A percentile compares a stretch with the other conserved stretches of the same genome.
phyloP scores from a whole-genome alignment of 2,888 invertebrate species.

The Plutella xylostella region DNA sequence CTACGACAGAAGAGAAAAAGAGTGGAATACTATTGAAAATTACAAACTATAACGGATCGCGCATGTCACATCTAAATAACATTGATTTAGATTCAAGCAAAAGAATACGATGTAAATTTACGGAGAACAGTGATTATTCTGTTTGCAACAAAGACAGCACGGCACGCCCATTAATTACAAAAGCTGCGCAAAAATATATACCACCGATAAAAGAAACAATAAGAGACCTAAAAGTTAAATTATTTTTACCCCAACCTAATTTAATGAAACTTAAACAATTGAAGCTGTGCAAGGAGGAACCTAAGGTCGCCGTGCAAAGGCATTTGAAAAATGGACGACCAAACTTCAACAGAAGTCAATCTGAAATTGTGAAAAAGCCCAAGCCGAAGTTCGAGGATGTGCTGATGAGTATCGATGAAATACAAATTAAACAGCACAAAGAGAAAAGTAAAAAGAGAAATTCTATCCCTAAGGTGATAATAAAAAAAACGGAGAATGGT shows the following conservation, averaged over 20 bases:
- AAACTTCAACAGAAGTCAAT: slow-evolving; percentile 19
- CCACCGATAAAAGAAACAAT: slow-evolving; percentile 52
- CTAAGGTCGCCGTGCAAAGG: slow-evolving; percentile 31
- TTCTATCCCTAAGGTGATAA: slow-evolving; percentile 57
- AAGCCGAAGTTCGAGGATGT: slow-evolving; percentile 68
- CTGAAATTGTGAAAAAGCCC: slow-evolving; percentile 38
- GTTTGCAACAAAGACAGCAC: slow-evolving; percentile 27
- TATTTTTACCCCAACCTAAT: slow-evolving; percentile 53
- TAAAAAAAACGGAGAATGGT: slow-evolving; percentile 57
- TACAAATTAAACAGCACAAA: slow-evolving; percentile 53
- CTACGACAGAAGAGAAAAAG: slow-evolving; percentile 56
- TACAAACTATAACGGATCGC: slow-evolving; percentile 48
- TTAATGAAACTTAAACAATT: slow-evolving; percentile 51
- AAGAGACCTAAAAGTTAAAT: slow-evolving; percentile 53
- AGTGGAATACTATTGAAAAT: slow-evolving; percentile 53
- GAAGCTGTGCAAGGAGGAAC: slow-evolving; percentile 46
- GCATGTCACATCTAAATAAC: slow-evolving; percentile 45
- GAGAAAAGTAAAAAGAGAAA: slow-evolving; percentile 51
- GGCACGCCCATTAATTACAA: slow-evolving; percentile 49
- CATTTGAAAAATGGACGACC: slow-evolving; percentile 16
- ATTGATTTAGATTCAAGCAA: slow-evolving; percentile 23
- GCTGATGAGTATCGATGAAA: slow-evolving; percentile 61
- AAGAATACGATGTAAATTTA: slow-evolving; percentile 42
- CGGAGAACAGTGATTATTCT: slow-evolving; percentile 41
- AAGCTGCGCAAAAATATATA: slow-evolving; percentile 65